Evolutionary conservation across 2,797 vertebrate species (phyloP), one percentile per base, ranked within the genome.

Genomic region (Clamator glandarius): DNA sequence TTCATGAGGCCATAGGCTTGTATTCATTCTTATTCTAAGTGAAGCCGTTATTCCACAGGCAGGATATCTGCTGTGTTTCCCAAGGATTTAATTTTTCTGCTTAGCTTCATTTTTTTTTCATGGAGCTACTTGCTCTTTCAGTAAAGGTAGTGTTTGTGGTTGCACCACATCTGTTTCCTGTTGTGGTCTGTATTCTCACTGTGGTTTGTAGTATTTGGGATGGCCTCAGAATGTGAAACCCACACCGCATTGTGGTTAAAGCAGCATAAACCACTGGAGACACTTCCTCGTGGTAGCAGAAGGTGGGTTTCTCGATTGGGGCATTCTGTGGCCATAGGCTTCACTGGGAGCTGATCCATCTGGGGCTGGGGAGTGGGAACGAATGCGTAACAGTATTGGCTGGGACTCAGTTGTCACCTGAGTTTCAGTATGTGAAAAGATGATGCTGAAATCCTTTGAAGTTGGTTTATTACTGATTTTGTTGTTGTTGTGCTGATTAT

Each of bases 141-240:
- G 63, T 87, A 58, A 86, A 95, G 96, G 90, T 95, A 46, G 73
- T 87, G 62, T 84, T 95, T 97, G 93, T 94, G 95, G 96, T 93
- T 93, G 81, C 63, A 90, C 94, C 96, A 98, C 98, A 98, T 98
- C 97, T 98, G 97, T 98, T 98, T 99, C 97, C 89, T 97, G 97
- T 98, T 98, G 97, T 84, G 97, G 97, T 95, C 91, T 96, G 10
- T 97, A 87, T 98, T 98, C 97, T 97, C 97, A 97, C 95, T 98
- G 98, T 91, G 98, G 98, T 98, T 97, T 88, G 85, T 94, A 97
- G 94, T 97, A 97, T 98, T 98, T 98, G 97, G 97, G 98, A 98
- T 96, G 97, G 97, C 97, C 96, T 98, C 97, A 97, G 97, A 98
- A 97, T 96, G 96, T 97, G 97, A 98, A 98, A 97, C 95, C 97